phyloP scores from a whole-genome alignment of 2,113 vertebrate species.

The Rhodinocichla rosea region DNA sequence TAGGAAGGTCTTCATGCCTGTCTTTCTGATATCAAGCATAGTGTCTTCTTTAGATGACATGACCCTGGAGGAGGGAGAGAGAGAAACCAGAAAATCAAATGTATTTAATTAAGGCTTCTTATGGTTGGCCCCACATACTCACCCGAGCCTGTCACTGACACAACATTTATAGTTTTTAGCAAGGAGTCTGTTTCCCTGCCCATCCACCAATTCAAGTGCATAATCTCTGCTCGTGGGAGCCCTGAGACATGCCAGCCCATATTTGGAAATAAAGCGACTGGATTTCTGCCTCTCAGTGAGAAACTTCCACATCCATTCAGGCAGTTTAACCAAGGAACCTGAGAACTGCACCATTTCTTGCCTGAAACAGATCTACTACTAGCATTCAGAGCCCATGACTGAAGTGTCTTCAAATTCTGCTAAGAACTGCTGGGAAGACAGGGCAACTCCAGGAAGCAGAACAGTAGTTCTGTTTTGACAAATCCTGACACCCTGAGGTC shows the following conservation, averaged over 20 bases:
- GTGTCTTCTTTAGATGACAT: constrained; percentile 42
- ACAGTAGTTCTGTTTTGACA: neutral
- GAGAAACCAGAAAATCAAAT: neutral
- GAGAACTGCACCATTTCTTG: neutral
- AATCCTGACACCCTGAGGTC: neutral
- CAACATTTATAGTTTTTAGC: neutral
- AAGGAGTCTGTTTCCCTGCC: neutral
- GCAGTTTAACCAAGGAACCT: neutral
- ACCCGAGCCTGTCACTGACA: neutral
- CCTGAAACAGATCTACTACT: neutral
- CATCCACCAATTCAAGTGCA: neutral
- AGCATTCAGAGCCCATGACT: neutral
- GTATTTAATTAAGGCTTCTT: neutral
- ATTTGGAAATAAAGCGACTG: constrained; percentile 38
- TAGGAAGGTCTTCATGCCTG: constrained; percentile 32
- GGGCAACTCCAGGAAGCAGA: neutral
- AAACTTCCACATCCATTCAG: neutral
- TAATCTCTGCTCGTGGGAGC: neutral
- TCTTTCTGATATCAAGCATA: constrained; percentile 25
- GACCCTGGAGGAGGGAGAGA: constrained; percentile 21
- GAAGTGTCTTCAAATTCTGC: neutral
- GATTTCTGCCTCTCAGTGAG: neutral
- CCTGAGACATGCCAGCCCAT: constrained; percentile 25
- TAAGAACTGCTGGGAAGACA: neutral
- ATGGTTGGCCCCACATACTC: neutral